Evolutionary conservation across 1,140 invertebrate genomes (phyloP), one percentile per base, ranked within the genome.

Genomic region (Orussus abietinus): DNA sequence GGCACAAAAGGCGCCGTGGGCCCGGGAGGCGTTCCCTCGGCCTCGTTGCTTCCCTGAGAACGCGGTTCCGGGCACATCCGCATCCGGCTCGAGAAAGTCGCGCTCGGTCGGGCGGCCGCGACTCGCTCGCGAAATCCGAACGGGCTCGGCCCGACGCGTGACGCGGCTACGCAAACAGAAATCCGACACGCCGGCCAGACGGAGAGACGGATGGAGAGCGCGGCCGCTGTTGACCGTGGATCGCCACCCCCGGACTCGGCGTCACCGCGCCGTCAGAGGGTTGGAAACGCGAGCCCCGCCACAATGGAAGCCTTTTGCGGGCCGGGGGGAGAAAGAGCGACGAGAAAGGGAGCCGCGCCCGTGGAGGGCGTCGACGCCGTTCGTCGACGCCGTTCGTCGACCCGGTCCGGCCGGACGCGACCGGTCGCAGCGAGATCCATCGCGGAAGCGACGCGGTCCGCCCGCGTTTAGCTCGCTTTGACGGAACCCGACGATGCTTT

Each of bases 261-360:
- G 26, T 42, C 39, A 37, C 49, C 51, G 53, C 54, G 43, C 57
- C 55, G 26, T 44, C 41, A 31, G 45, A 44, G 39, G 19, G 51
- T 44, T 56, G 49, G 41, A 50, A 51, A 49, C 36, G 28, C 35
- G 46, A 48, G 41, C 26, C 37, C 41, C 14, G 38, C 45, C 39
- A 50, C 47, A 53, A 50, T 53, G 38, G 47, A 47, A 50, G 41
- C 51, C 47, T 53, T 53, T 53, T 38, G 51, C 38, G 47, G 14
- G 19, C 17, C 17, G n/a, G 21, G 32, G 12, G 11, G 20, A 20
- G 36, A 4, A 30, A 34, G 33, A 38, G 48, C 31, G 31, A 36
- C 17, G 17, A 32, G 18, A 14, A 9, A 15, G 10, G 14, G 7
- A 14, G 17, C 15, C 13, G 20, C 29, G 21, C 7, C 15, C 28